Evolutionary conservation across 35 echinoderm and acorn worm species (phyloP), one percentile per base, ranked within the genome.

Genomic region (Heliocidaris tuberculata): DNA sequence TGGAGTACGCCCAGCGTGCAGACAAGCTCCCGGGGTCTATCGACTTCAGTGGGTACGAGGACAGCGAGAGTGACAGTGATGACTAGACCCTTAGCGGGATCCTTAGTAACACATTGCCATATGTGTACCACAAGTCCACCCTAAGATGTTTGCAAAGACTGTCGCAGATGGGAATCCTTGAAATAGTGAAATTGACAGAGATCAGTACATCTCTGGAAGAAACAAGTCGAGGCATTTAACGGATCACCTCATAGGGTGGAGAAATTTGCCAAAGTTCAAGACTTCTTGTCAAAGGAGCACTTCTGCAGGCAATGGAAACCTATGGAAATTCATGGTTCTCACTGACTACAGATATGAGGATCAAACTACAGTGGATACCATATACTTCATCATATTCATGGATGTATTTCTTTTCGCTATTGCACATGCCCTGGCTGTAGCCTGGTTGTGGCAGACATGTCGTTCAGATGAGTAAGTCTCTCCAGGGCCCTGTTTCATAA

Each of bases 1-100:
- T 97, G 12, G 98, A 99, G 94, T 96, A 96, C 86, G 95, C 96
- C 59, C 98, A 97, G 86, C 70, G 93, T 5, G 56, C 90, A 24
- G 96, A 96, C 29, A 94, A 97, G 93, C 96, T 99, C 61, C 70
- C 49, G 2, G 92, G 56, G 1, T 88, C 95, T 6, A 54, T 97
- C 0, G 97, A 99, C 50, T 99, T 97, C 94, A 92, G 60, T 17
- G 98, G 95, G 31, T 99, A 99, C 70, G 97, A 97, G 35, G 97
- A 99, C 90, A 96, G 96, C n/a, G 96, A 97, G 32, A 99, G 98
- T 85, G 98, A 99, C 71, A 97, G 98, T 93, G 96, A 97, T 15
- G 90, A 85, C 85, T 94, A 78, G 91, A 30, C 48, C 21, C n/a
- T 93, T 32, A 5, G 21, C 35, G 35, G 35, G 35, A 42, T 2